A percentile compares a stretch with the other conserved stretches of the same genome.
These are phyloP conservation scores for Aphidius colemani DNA, from an alignment of 2,888 invertebrate species.

Conservation along the genomic window DNA sequence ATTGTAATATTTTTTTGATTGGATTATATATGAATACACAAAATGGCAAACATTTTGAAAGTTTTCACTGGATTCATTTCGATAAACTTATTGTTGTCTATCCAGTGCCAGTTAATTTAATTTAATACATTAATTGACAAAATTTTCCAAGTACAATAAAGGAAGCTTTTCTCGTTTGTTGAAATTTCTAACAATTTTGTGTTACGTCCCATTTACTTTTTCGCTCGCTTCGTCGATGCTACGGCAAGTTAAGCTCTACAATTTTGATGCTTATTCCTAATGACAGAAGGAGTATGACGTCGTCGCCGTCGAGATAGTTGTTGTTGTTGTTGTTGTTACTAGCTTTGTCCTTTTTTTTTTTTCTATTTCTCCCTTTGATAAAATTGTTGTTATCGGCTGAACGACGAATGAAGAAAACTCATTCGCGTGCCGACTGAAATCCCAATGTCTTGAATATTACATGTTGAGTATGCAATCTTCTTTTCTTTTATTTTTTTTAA, in stretches of 20 bases:
- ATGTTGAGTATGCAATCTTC: slow-evolving; percentile 4
- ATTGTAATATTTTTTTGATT: neutral
- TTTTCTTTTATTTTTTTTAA: neutral
- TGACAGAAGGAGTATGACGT: slow-evolving; percentile 12
- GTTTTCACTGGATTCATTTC: no score
- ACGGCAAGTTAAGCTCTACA: slow-evolving; percentile 21
- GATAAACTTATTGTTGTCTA: no score
- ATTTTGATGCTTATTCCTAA: slow-evolving; percentile 27
- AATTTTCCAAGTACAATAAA: slow-evolving; percentile 10
- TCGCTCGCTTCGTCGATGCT: slow-evolving; percentile 7
- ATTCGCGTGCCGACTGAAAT: slow-evolving; percentile 20
- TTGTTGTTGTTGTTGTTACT: neutral
- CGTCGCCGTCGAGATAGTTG: neutral
- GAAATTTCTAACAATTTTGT: slow-evolving; percentile 4
- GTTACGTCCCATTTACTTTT: slow-evolving; percentile 20
- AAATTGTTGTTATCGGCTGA: slow-evolving; percentile 22
- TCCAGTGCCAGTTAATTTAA: neutral
- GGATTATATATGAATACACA: neutral
- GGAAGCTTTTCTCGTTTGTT: neutral
- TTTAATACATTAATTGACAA: neutral
- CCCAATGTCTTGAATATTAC: slow-evolving; percentile 14
- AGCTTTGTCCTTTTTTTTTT: neutral
- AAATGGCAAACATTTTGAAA: no score
- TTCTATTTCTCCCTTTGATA: slow-evolving; percentile 10
- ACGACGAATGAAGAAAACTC: slow-evolving; percentile 22